Evolutionary conservation across 2,113 vertebrate species (phyloP).

Genomic region (Puma concolor): DNA sequence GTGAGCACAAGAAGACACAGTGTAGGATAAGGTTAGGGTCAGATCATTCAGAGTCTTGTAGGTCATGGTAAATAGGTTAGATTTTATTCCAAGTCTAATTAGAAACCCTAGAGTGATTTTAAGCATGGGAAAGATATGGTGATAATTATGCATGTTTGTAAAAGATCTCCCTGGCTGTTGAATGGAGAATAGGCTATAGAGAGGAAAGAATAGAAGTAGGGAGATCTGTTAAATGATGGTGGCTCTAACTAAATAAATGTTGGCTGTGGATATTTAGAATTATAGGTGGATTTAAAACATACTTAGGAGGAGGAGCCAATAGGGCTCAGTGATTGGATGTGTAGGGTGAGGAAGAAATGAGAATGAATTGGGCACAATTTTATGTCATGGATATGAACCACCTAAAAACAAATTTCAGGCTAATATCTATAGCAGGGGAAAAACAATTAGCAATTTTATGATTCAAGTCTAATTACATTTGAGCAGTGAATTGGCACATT

Average conservation of each 20-base stretch:
- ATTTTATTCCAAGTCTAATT: conserved; percentile 8
- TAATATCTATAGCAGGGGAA: background rate
- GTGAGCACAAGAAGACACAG: background rate
- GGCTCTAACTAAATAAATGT: background rate
- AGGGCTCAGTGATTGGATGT: background rate
- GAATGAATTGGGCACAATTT: conserved; percentile 7
- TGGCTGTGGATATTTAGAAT: background rate
- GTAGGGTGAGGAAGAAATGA: background rate
- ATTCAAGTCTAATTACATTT: conserved; percentile 30
- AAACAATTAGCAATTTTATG: background rate
- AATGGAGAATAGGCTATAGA: background rate
- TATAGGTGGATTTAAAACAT: conserved; percentile 12
- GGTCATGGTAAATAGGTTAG: background rate
- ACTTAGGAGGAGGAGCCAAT: background rate
- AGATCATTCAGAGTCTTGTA: conserved; percentile 7
- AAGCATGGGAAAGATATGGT: background rate
- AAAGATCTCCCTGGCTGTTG: background rate
- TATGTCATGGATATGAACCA: background rate
- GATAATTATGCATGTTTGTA: background rate
- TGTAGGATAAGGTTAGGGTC: background rate
- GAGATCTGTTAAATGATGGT: background rate
- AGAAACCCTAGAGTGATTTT: conserved; percentile 1
- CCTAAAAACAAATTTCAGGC: conserved; percentile 29
- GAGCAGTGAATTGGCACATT: background rate
- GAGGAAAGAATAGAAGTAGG: background rate